Base-by-base conservation (phyloP, 2,797 vertebrate species). In the Alcedo atthis region DNA sequence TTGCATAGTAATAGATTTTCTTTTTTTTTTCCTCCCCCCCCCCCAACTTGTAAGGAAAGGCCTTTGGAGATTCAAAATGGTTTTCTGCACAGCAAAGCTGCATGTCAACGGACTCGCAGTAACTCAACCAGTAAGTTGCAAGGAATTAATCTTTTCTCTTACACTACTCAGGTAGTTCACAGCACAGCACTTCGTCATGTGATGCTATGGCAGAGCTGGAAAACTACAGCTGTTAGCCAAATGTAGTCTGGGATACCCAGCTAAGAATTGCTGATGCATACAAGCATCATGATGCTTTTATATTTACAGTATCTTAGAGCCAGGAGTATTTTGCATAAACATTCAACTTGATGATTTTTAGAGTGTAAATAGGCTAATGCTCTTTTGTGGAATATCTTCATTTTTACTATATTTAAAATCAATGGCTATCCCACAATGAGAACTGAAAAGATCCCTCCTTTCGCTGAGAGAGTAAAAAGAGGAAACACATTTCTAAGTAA, bases 101-200 rank as follows among this genome's bases (percentile, higher is more conserved):
- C 86, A 53, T 98, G 97, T 81, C 98, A 97, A n/a, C 96, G 98
- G 94, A 98, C 97, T 32, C 97, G 97, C 51, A 98, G 98, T 93
- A 98, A 97, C 94, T 99, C 99, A 61, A 98, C 98, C 86, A 98
- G 99, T 99, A 97, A 96, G 98, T 97, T 81, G 18, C 37, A 61
- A 40, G 74, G 45, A 33, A 75, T n/a, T 35, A 35, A 81, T 67
- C 13, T 69, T 49, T 40, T 67, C 32, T 74, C 9, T 51, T 77
- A 6, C 16, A 28, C 43, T 10, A 28, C 5, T 48, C 18, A 17
- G 26, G 15, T 30, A 68, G 5, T 3, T 5, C 43, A 58, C 10
- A 79, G 46, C 30, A 51, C 12, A 61, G 43, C 45, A 12, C 5
- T 67, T 43, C 15, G 18, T 7, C 0, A 0, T 30, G 57, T 15